A percentile compares a stretch with the other conserved stretches of the same genome.
phyloP scores from a whole-genome alignment of 2,113 vertebrate species.

The Sapajus apella region DNA sequence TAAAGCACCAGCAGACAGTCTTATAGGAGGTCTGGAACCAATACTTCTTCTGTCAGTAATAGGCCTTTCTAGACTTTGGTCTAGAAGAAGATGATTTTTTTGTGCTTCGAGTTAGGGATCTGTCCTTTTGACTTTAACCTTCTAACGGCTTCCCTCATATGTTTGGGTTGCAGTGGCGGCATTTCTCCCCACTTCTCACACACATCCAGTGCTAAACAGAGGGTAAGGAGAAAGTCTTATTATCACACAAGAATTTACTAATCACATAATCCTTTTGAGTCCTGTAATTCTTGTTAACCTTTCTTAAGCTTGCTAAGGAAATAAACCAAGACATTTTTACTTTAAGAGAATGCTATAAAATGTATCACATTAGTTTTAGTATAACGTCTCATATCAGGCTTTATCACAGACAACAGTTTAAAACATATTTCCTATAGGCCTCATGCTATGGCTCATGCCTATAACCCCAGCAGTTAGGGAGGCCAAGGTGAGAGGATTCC shows the following conservation, averaged over 20 bases:
- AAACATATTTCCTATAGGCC: not conserved
- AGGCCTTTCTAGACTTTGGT: not conserved
- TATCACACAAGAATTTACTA: not conserved
- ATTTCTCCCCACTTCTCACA: slow-evolving; percentile 98
- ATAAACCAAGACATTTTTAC: not conserved
- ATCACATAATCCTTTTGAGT: not conserved
- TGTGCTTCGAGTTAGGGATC: slow-evolving; percentile 95
- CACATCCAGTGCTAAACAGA: slow-evolving; percentile 90
- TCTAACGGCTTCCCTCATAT: slow-evolving; percentile 95
- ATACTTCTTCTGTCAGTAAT: not conserved
- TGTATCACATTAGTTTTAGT: not conserved
- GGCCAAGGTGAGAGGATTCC: too few species aligned
- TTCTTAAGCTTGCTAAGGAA: slow-evolving; percentile 11
- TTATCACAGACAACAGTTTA: not conserved
- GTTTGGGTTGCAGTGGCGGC: slow-evolving; percentile 96
- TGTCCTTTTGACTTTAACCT: slow-evolving; percentile 93
- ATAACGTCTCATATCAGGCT: not conserved
- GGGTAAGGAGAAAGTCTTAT: not conserved
- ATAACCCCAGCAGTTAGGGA: too few species aligned
- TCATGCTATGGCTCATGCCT: too few species aligned
- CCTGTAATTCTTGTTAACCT: not conserved
- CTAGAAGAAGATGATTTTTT: slow-evolving; percentile 93
- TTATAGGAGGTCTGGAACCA: not conserved
- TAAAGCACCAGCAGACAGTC: not conserved
- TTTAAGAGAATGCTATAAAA: slow-evolving; percentile 35